Conservation (phyloP, 2,888 invertebrate genomes). For the Idaea dimidiata region DNA sequence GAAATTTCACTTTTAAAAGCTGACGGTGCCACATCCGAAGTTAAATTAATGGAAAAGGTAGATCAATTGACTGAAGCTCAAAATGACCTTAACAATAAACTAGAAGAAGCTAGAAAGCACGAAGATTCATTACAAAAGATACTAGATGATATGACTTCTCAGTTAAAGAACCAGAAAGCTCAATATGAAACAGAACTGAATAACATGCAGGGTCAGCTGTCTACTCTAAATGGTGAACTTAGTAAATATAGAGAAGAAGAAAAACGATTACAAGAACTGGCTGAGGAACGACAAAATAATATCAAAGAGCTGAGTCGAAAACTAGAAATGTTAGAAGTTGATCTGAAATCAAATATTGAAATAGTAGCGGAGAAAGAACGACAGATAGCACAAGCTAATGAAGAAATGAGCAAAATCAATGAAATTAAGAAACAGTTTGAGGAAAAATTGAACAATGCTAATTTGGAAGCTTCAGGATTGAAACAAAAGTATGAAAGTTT, state of each 20-base stretch:
- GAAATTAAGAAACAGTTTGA: constrained; percentile 72
- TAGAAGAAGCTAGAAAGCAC: constrained; percentile 72
- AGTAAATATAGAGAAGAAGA: constrained; percentile 54
- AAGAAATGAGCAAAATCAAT: constrained; percentile 58
- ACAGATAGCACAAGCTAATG: constrained; percentile 62
- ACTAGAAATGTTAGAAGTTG: constrained; percentile 69
- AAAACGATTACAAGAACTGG: constrained; percentile 41
- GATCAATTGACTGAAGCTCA: constrained; percentile 73
- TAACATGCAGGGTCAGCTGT: constrained; percentile 55
- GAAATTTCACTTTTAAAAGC: constrained; percentile 68
- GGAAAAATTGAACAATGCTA: constrained; percentile 63
- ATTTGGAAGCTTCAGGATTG: constrained; percentile 55
- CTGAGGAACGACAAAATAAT: constrained; percentile 62
- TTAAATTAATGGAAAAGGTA: constrained; percentile 73
- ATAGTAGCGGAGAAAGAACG: constrained; percentile 72
- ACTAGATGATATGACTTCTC: constrained; percentile 65
- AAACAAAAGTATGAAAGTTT: constrained; percentile 70
- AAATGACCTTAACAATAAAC: constrained; percentile 71
- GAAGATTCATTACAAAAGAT: constrained; percentile 74
- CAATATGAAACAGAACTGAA: constrained; percentile 63
- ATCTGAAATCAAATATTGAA: constrained; percentile 70
- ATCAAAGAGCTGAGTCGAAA: constrained; percentile 66
- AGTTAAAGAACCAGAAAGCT: constrained; percentile 65
- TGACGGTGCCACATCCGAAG: constrained; percentile 67
- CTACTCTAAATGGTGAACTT: constrained; percentile 47